A percentile compares a stretch with the other conserved stretches of the same genome.
These are phyloP conservation scores for Phlogophora meticulosa DNA, from an alignment of 2,888 invertebrate species.

Conservation along the genomic window DNA sequence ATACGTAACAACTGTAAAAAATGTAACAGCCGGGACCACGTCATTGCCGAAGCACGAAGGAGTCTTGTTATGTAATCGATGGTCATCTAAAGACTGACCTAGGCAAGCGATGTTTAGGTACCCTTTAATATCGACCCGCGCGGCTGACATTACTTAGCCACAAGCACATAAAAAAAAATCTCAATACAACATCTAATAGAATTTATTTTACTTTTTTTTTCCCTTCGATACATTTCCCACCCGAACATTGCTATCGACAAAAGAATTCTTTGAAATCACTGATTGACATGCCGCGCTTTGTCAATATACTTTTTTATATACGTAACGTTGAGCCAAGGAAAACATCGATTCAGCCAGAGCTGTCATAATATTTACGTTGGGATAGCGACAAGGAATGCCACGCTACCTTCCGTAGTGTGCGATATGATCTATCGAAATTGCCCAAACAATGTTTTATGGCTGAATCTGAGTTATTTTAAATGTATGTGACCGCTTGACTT, in stretches of 20 bases:
- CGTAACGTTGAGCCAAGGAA: slow-evolving; percentile 41
- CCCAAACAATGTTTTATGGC: slow-evolving; percentile 5
- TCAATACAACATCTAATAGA: not conserved
- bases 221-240: no score
- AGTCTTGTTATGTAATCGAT: no score
- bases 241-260: no score
- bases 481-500: not conserved
- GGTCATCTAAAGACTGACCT: no score
- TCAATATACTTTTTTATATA: slow-evolving; percentile 45
- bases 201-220: not conserved
- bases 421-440: slow-evolving; percentile 42
- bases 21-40: no score
- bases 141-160: no score
- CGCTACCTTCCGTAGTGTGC: slow-evolving; percentile 18
- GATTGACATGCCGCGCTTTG: not conserved
- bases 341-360: slow-evolving; percentile 35
- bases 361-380: slow-evolving; percentile 29
- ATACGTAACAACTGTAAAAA: no score
- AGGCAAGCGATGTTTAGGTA: no score
- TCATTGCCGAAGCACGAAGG: no score
- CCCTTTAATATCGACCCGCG: no score
- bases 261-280: not conserved
- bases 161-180: no score
- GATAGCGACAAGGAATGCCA: slow-evolving; percentile 7
- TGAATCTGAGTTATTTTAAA: slow-evolving; percentile 14